phyloP scores from a whole-genome alignment of 1,140 invertebrate species.

The Leptoteleia sp. region DNA sequence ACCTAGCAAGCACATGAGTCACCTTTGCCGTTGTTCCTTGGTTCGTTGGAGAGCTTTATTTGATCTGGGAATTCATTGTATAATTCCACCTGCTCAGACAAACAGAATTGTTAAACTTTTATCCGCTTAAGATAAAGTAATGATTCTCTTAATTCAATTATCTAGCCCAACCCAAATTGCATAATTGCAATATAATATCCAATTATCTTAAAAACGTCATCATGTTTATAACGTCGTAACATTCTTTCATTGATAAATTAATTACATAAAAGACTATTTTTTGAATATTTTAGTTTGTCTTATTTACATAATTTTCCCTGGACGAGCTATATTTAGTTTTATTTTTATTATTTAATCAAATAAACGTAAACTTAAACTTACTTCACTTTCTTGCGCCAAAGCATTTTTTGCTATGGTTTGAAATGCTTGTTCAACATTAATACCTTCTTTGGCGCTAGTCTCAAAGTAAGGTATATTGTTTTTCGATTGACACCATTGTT shows the following conservation, averaged over 20 bases:
- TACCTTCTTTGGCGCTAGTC: slow-evolving; percentile 98
- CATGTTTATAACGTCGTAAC: no score
- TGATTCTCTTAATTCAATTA: slow-evolving; percentile 26
- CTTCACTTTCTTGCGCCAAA: slow-evolving; percentile 93
- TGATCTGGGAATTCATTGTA: slow-evolving; percentile 99
- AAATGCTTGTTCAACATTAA: slow-evolving; percentile 99
- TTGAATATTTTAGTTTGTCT: no score
- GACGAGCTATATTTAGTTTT: no score
- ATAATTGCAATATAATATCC: slow-evolving; percentile 11
- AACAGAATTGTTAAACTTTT: background rate
- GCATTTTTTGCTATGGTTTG: slow-evolving; percentile 99
- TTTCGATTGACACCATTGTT: slow-evolving; percentile 99
- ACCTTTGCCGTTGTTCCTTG: slow-evolving; percentile 84
- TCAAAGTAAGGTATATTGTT: slow-evolving; percentile 99
- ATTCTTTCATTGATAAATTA: no score
- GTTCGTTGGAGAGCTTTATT: slow-evolving; percentile 89
- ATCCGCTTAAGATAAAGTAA: slow-evolving; percentile 12
- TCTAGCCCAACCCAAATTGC: background rate
- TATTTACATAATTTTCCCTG: no score
- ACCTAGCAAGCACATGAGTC: slow-evolving; percentile 91
- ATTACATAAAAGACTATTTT: no score
- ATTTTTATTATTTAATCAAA: no score
- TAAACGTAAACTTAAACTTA: no score
- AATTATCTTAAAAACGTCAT: slow-evolving; percentile 6
- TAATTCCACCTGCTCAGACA: slow-evolving; percentile 87